Percentiles rank a stretch among this genome's conserved stretches.
Evolutionary conservation across 1,140 invertebrate genomes (phyloP).

Genomic region (Ptiloglossa arizonensis): DNA sequence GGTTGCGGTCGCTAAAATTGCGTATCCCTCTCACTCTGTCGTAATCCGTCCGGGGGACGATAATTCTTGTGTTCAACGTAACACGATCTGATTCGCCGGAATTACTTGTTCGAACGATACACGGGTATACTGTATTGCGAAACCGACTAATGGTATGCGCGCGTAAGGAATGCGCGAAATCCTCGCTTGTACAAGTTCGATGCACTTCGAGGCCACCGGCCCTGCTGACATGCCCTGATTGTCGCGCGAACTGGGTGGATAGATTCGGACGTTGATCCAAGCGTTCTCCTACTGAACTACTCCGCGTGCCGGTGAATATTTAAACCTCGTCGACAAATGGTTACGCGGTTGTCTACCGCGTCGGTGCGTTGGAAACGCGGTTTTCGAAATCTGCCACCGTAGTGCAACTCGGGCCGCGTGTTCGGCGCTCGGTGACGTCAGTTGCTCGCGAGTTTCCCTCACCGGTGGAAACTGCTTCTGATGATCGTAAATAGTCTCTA

Average conservation of each 20-base stretch:
- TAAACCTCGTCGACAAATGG: neutral
- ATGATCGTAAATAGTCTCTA: too few species aligned
- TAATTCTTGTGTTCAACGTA: neutral
- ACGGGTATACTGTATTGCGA: slow-evolving; percentile 46
- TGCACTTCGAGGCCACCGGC: slow-evolving; percentile 50
- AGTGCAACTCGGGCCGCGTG: too few species aligned
- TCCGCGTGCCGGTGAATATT: neutral
- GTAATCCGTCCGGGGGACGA: neutral
- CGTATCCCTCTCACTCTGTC: neutral
- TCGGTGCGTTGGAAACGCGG: too few species aligned
- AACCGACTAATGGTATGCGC: slow-evolving; percentile 48
- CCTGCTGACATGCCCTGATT: slow-evolving; percentile 53
- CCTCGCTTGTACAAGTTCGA: slow-evolving; percentile 43
- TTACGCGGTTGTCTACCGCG: too few species aligned
- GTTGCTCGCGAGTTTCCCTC: too few species aligned
- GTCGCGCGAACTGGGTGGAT: slow-evolving; percentile 35
- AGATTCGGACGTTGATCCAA: slow-evolving; percentile 37
- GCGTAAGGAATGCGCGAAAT: slow-evolving; percentile 48
- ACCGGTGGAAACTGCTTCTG: too few species aligned
- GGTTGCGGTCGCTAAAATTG: neutral
- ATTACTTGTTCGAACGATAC: slow-evolving; percentile 8
- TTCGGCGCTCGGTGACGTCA: too few species aligned
- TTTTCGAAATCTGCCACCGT: too few species aligned
- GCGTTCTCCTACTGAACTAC: slow-evolving; percentile 22
- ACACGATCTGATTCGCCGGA: slow-evolving; percentile 24